These are phyloP conservation scores for Eurytoma californica DNA, from an alignment of 2,888 invertebrate species.

Conservation along the genomic window DNA sequence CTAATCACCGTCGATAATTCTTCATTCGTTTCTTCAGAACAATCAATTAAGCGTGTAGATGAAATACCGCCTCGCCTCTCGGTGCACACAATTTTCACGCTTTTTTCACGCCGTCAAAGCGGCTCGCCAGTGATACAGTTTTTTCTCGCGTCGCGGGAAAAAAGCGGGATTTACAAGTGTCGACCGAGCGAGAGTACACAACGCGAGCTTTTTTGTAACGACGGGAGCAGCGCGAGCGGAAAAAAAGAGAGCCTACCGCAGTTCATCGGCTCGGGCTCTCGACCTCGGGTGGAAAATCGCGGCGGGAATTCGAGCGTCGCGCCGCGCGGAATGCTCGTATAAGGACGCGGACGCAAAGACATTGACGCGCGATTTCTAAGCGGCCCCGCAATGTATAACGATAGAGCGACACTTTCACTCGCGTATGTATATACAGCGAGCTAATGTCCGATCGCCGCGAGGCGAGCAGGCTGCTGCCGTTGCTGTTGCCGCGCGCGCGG, in stretches of 20 bases:
- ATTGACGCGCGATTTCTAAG: conserved; percentile 41
- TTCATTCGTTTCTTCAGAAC: too few relatives aligned
- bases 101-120: background rate
- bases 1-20: too few relatives aligned
- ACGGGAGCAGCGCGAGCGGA: background rate
- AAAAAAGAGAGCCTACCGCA: background rate
- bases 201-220: background rate
- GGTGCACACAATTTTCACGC: background rate
- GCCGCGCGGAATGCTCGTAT: conserved; percentile 45
- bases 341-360: conserved; percentile 28
- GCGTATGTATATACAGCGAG: conserved; percentile 25
- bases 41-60: too few relatives aligned
- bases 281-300: conserved; percentile 18
- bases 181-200: background rate
- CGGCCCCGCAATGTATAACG: background rate
- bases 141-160: background rate
- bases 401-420: conserved; percentile 50
- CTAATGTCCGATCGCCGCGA: conserved; percentile 34
- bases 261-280: conserved; percentile 15
- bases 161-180: conserved; percentile 6
- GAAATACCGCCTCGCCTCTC: background rate
- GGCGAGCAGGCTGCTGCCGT: background rate
- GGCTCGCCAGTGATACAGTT: background rate
- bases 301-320: conserved; percentile 28
- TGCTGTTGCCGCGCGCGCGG: background rate